Evolutionary conservation across 1,140 invertebrate species (phyloP).

Genomic region (Drosophila orosa): DNA sequence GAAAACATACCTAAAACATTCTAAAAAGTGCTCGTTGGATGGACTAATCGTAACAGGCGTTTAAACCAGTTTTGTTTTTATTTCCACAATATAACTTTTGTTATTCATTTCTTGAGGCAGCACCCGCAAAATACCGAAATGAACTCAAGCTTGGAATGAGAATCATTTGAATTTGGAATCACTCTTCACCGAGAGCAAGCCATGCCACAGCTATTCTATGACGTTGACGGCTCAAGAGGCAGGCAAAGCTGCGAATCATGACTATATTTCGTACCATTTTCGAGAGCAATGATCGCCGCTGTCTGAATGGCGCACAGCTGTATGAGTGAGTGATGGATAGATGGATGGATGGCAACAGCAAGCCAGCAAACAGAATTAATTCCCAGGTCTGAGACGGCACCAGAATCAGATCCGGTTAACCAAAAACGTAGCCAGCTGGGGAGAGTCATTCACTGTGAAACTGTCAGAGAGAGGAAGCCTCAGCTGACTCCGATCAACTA

Average conservation of each 20-base stretch:
- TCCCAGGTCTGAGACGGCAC: slow-evolving; percentile 55
- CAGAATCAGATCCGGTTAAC: slow-evolving; percentile 77
- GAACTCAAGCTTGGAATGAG: slow-evolving; percentile 15
- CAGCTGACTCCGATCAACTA: slow-evolving; percentile 53
- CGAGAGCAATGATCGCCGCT: slow-evolving; percentile 66
- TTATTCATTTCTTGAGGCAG: slow-evolving; percentile 16
- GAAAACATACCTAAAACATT: slow-evolving; percentile 32
- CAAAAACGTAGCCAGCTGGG: slow-evolving; percentile 56
- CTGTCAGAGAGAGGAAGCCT: slow-evolving; percentile 49
- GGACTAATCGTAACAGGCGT: slow-evolving; percentile 9
- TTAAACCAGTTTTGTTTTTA: slow-evolving; percentile 40
- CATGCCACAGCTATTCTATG: slow-evolving; percentile 39
- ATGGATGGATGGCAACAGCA: slow-evolving; percentile 43
- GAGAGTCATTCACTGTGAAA: slow-evolving; percentile 12
- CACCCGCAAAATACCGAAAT: slow-evolving; percentile 50
- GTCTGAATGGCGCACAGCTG: slow-evolving; percentile 14
- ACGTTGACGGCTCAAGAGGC: slow-evolving; percentile 54
- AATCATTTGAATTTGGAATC: slow-evolving; percentile 6
- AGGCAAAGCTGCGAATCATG: slow-evolving; percentile 41
- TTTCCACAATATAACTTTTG: slow-evolving; percentile 24
- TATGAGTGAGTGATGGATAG: slow-evolving; percentile 63
- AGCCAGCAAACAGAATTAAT: slow-evolving; percentile 44
- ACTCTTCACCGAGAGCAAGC: slow-evolving; percentile 20
- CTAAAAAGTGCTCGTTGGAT: slow-evolving; percentile 39
- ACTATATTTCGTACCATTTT: slow-evolving; percentile 70